These are phyloP conservation scores for Tenthredo mesomela DNA, from an alignment of 2,888 invertebrate genomes.

Conservation along the genomic window DNA sequence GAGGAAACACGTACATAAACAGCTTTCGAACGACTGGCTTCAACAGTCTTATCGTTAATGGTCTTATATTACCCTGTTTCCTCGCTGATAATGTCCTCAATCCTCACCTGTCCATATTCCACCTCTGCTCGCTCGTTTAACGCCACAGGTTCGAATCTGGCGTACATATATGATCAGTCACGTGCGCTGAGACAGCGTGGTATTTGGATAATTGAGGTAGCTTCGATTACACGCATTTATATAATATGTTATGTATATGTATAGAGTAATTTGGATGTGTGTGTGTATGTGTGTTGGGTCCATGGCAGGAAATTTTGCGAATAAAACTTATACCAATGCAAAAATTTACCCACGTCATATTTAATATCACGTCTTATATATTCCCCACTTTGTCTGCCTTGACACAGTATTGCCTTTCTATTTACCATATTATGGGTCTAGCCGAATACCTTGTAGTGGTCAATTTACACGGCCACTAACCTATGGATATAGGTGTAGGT, in stretches of 20 bases:
- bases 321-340: neutral
- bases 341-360: neutral
- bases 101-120: neutral
- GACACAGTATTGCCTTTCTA: constrained; percentile 40
- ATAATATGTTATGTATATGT: neutral
- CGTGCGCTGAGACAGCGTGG: neutral
- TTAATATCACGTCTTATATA: neutral
- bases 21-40: constrained; percentile 33
- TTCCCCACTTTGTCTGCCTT: neutral
- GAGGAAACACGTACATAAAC: neutral
- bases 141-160: neutral
- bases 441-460: neutral
- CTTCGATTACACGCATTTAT: neutral
- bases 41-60: constrained; percentile 11
- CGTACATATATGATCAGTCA: neutral
- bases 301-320: neutral
- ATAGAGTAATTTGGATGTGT: neutral
- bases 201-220: neutral
- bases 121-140: neutral
- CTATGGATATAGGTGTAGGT: neutral
- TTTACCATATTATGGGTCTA: constrained; percentile 18
- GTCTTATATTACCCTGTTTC: constrained; percentile 11
- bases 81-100: neutral
- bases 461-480: neutral
- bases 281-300: neutral